Conservation (phyloP, 2,888 invertebrate genomes). For the Xylocampa areola region DNA sequence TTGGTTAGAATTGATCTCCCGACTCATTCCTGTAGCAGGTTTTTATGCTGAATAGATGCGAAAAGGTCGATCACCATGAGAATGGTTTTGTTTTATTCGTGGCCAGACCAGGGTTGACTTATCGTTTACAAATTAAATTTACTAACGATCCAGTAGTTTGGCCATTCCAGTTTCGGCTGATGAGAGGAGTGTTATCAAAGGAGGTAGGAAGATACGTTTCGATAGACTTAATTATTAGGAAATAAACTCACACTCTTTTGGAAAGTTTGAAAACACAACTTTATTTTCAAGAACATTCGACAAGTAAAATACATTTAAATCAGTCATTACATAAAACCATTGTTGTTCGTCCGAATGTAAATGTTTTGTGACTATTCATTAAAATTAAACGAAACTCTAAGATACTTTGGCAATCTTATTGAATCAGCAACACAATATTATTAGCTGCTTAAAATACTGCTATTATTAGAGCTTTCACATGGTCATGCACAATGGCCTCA, state of each 20-base stretch:
- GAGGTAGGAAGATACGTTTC: too few relatives aligned
- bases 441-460: conserved; percentile 46
- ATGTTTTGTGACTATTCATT: conserved; percentile 36
- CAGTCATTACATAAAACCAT: conserved; percentile 55
- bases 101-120: too few relatives aligned
- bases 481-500: conserved; percentile 16
- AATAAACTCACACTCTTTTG: conserved; percentile 39
- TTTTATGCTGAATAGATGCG: too few relatives aligned
- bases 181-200: too few relatives aligned
- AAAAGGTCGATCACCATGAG: too few relatives aligned
- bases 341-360: conserved; percentile 43
- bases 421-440: conserved; percentile 22
- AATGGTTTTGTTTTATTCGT: too few relatives aligned
- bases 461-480: conserved; percentile 8
- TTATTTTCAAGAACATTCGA: conserved; percentile 55
- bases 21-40: too few relatives aligned
- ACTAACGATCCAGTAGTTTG: too few relatives aligned
- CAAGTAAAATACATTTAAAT: conserved; percentile 54
- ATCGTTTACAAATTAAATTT: too few relatives aligned
- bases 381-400: conserved; percentile 28
- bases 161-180: too few relatives aligned
- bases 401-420: conserved; percentile 52
- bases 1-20: too few relatives aligned
- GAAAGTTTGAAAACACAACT: conserved; percentile 59
- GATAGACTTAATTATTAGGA: too few relatives aligned